These are phyloP conservation scores for Amphipoea lucens DNA, from an alignment of 2,888 invertebrate genomes.

Conservation along the genomic window DNA sequence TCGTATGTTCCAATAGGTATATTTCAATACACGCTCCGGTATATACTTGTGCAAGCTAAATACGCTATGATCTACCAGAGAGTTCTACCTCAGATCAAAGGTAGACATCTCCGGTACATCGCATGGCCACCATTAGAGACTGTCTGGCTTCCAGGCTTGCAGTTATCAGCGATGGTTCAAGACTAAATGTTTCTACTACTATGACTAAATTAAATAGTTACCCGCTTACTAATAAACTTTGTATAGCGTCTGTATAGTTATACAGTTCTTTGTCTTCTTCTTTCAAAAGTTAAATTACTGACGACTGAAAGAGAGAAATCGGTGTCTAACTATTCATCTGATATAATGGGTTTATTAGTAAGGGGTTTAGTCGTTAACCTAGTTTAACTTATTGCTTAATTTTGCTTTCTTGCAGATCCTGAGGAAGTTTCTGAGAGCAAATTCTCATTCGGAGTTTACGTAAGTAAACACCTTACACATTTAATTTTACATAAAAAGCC, in stretches of 20 bases:
- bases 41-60: too few relatives aligned
- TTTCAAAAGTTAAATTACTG: too few relatives aligned
- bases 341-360: too few relatives aligned
- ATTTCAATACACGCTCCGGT: not conserved
- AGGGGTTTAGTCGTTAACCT: too few relatives aligned
- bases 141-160: not conserved
- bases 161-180: not conserved
- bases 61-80: too few relatives aligned
- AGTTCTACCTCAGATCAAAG: not conserved
- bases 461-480: conserved; percentile 71
- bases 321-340: too few relatives aligned
- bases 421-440: conserved; percentile 66
- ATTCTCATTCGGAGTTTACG: conserved; percentile 76
- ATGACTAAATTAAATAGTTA: too few relatives aligned
- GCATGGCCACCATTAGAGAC: not conserved
- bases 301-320: too few relatives aligned
- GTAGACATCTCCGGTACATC: not conserved
- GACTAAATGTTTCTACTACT: too few relatives aligned
- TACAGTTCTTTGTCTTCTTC: too few relatives aligned
- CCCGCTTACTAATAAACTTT: too few relatives aligned
- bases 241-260: too few relatives aligned
- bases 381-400: not conserved
- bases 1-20: not conserved
- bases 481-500: not conserved
- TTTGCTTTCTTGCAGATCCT: conserved; percentile 77